Percentiles rank a stretch among this genome's conserved stretches.
phyloP scores from a whole-genome alignment of 2,888 invertebrate species.

The Sussaba pulchella region DNA sequence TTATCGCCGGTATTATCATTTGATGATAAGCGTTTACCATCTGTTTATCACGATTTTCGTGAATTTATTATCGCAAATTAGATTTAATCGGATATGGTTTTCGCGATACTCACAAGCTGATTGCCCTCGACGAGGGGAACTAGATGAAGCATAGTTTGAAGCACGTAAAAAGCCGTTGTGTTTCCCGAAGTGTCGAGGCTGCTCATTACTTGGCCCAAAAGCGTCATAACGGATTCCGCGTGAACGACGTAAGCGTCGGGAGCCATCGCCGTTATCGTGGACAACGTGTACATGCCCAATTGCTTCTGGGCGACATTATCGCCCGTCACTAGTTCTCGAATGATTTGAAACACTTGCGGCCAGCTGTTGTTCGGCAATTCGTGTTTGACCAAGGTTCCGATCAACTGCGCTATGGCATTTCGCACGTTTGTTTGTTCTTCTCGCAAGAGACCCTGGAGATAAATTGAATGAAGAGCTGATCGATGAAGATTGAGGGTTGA shows the following conservation, averaged over 20 bases:
- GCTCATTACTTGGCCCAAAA: constrained; percentile 86
- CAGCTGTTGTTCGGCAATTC: constrained; percentile 87
- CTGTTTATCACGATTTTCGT: constrained; percentile 75
- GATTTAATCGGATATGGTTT: not conserved
- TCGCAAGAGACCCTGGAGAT: constrained; percentile 85
- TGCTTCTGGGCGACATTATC: constrained; percentile 86
- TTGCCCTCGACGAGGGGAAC: constrained; percentile 88
- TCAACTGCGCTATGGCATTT: constrained; percentile 89
- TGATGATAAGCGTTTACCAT: constrained; percentile 86
- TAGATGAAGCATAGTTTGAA: constrained; percentile 88
- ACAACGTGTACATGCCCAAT: constrained; percentile 89
- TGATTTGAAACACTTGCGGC: constrained; percentile 88
- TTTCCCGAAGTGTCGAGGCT: constrained; percentile 82
- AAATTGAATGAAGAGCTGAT: constrained; percentile 16
- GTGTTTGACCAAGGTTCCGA: constrained; percentile 90
- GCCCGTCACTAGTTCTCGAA: constrained; percentile 86
- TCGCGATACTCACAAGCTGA: constrained; percentile 85
- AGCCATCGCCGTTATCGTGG: constrained; percentile 89
- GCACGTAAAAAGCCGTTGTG: constrained; percentile 86
- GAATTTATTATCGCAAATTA: not conserved
- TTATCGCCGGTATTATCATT: constrained; percentile 88
- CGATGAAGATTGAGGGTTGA: too few species aligned
- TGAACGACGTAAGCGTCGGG: constrained; percentile 89
- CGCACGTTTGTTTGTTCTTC: constrained; percentile 89
- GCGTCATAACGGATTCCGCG: constrained; percentile 86